These are phyloP conservation scores for Albula glossodonta DNA, from an alignment of 2,113 vertebrate species.

Conservation along the genomic window DNA sequence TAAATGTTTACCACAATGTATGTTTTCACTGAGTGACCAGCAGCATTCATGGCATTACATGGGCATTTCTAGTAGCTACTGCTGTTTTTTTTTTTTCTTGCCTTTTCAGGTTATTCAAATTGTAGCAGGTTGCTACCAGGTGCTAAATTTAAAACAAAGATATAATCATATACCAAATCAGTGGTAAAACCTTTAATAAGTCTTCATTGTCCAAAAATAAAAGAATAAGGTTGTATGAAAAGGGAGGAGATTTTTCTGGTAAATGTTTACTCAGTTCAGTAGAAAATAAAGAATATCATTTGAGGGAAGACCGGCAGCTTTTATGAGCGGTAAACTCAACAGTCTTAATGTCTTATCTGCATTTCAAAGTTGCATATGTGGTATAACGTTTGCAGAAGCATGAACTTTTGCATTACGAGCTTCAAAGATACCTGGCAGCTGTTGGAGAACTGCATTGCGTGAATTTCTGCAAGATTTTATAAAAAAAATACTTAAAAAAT, in stretches of 20 bases:
- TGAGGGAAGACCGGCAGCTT: neutral
- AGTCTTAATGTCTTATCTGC: neutral
- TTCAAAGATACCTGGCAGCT: neutral
- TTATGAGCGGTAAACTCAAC: neutral
- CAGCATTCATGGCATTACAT: neutral
- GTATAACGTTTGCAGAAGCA: neutral
- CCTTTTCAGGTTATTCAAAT: slow-evolving; percentile 64
- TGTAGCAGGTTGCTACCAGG: slow-evolving; percentile 66
- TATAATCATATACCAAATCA: slow-evolving; percentile 66
- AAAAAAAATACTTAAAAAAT: neutral
- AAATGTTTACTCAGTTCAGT: neutral
- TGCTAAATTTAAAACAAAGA: slow-evolving; percentile 72
- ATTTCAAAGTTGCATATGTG: neutral
- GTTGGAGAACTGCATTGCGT: neutral
- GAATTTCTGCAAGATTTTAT: neutral
- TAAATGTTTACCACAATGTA: slow-evolving; percentile 5
- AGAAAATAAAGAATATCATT: neutral
- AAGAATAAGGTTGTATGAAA: neutral
- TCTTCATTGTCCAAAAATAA: slow-evolving; percentile 54
- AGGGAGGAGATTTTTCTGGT: neutral
- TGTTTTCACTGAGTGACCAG: neutral
- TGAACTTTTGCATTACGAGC: neutral
- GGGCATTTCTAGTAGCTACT: slow-evolving; percentile 1
- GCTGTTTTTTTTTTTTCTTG: slow-evolving; percentile 41
- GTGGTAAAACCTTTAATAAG: slow-evolving; percentile 58